Percentiles rank a stretch among this genome's conserved stretches.
phyloP scores from a whole-genome alignment of 2,113 vertebrate species.

The Fulica atra region DNA sequence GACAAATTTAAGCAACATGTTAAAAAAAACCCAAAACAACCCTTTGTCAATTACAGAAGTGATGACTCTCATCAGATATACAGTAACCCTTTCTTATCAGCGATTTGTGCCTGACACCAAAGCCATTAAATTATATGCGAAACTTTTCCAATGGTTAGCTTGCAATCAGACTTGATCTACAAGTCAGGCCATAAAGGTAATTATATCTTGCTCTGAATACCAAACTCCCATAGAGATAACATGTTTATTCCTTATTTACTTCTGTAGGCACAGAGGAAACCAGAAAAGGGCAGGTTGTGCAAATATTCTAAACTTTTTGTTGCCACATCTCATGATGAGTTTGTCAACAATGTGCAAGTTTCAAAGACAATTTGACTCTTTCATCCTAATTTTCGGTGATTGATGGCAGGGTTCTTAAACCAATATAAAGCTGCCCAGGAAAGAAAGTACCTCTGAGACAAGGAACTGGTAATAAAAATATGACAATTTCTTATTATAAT shows the following conservation, averaged over 20 bases:
- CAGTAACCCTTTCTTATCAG: neutral
- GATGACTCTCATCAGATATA: neutral
- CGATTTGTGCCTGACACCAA: neutral
- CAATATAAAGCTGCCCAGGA: neutral
- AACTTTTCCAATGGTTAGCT: neutral
- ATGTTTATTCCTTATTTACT: neutral
- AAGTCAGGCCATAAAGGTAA: neutral
- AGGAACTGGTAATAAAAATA: neutral
- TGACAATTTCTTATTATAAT: neutral
- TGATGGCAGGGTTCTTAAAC: neutral
- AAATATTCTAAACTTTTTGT: neutral
- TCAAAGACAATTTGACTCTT: neutral
- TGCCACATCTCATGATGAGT: neutral
- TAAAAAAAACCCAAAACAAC: accelerated
- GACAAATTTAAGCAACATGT: neutral
- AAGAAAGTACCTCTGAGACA: neutral
- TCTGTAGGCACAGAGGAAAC: neutral
- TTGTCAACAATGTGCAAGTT: neutral
- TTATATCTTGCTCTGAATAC: neutral
- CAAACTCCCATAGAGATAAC: neutral
- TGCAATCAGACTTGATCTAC: neutral
- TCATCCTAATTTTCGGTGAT: neutral
- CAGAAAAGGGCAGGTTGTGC: neutral
- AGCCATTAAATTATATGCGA: neutral
- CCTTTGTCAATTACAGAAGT: neutral